phyloP scores from a whole-genome alignment of 2,113 vertebrate genomes.

The Sapajus apella region DNA sequence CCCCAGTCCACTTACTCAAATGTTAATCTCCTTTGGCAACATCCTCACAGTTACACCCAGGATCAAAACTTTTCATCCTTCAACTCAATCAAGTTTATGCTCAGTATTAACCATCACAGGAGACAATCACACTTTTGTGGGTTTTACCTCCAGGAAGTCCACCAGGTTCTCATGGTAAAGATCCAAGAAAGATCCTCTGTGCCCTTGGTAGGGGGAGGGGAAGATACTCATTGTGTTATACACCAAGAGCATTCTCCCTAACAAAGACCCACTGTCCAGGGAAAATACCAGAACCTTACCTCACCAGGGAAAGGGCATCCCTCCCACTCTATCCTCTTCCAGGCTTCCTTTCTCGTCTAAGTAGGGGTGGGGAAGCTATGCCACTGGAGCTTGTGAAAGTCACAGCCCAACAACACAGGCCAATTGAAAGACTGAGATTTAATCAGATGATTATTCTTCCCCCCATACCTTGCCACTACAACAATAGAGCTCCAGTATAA shows the following conservation, averaged over 20 bases:
- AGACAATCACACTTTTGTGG: neutral
- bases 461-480: neutral
- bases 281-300: neutral
- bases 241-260: neutral
- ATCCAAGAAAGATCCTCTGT: neutral
- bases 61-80: no score
- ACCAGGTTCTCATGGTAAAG: constrained; percentile 13
- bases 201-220: neutral
- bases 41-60: no score
- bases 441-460: neutral
- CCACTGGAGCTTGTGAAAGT: neutral
- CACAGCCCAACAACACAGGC: neutral
- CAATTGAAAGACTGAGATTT: neutral
- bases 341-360: neutral
- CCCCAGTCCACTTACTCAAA: no score
- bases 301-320: neutral
- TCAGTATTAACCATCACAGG: no score
- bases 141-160: neutral
- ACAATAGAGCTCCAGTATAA: neutral
- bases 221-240: neutral
- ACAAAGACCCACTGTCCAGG: neutral
- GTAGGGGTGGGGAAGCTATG: neutral
- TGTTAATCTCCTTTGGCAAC: no score
- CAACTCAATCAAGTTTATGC: no score
- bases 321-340: neutral